Percentiles rank a stretch among this genome's conserved stretches.
phyloP scores from a whole-genome alignment of 2,888 invertebrate genomes.

The Archips xylosteana region DNA sequence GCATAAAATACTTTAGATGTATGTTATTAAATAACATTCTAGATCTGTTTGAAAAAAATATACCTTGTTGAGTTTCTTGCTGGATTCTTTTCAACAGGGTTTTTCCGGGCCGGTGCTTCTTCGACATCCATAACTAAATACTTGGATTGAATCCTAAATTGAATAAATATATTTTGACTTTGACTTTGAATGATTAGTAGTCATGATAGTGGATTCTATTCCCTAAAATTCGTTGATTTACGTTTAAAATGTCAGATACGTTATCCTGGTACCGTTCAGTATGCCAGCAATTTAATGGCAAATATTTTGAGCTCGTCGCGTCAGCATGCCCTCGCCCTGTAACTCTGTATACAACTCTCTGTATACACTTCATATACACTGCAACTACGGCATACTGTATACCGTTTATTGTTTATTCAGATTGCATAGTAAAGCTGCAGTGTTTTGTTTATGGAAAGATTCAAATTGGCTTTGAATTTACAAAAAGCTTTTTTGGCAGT shows the following conservation, averaged over 20 bases:
- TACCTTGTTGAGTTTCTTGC: too few species aligned
- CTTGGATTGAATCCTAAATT: too few species aligned
- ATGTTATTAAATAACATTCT: too few species aligned
- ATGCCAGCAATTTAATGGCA: constrained; percentile 13
- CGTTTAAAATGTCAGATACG: constrained; percentile 15
- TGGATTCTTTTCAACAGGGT: too few species aligned
- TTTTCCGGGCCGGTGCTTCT: too few species aligned
- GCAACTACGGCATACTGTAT: not conserved
- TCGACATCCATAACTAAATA: too few species aligned
- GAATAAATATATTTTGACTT: too few species aligned
- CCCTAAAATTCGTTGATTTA: too few species aligned
- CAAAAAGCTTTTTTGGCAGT: constrained; percentile 12
- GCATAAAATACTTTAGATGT: too few species aligned
- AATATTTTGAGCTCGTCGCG: constrained; percentile 21
- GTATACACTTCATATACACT: constrained; percentile 3
- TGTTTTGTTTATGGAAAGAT: constrained; percentile 33
- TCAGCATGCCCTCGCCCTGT: constrained; percentile 14
- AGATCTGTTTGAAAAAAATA: too few species aligned
- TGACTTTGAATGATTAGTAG: too few species aligned
- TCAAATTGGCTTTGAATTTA: constrained; percentile 27
- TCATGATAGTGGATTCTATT: too few species aligned
- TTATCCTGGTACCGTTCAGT: not conserved
- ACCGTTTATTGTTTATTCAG: constrained; percentile 17
- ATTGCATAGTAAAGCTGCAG: constrained; percentile 34
- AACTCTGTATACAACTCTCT: constrained; percentile 5